phyloP scores from a whole-genome alignment of 2,888 invertebrate species.

The Coelinius sp. region DNA sequence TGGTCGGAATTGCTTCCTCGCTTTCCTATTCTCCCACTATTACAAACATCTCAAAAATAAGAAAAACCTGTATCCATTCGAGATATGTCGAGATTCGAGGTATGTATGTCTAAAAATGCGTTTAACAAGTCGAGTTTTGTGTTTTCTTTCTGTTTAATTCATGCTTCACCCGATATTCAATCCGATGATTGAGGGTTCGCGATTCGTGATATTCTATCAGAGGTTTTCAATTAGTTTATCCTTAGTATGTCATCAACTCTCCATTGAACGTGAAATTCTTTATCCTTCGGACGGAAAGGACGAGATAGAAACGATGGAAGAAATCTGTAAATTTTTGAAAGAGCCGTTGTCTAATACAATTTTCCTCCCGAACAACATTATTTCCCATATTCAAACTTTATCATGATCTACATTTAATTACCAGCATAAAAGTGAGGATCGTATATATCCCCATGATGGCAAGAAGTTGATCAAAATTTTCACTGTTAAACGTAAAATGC shows the following conservation, averaged over 20 bases:
- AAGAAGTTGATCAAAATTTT: slow-evolving; percentile 11
- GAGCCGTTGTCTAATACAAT: neutral
- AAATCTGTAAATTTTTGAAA: neutral
- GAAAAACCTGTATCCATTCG: neutral
- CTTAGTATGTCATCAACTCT: neutral
- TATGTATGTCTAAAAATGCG: too few relatives aligned
- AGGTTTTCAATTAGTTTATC: neutral
- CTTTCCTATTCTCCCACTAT: too few relatives aligned
- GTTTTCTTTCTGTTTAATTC: neutral
- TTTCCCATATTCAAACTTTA: neutral
- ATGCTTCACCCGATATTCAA: too few relatives aligned
- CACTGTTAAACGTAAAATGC: slow-evolving; percentile 1
- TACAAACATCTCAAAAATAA: neutral
- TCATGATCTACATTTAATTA: neutral
- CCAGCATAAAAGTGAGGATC: neutral
- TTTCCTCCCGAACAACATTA: neutral
- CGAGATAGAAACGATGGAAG: neutral
- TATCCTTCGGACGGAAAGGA: neutral
- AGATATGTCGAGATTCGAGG: too few relatives aligned
- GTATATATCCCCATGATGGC: neutral
- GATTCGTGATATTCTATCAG: slow-evolving; percentile 2
- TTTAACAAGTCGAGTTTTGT: neutral
- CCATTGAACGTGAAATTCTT: too few relatives aligned
- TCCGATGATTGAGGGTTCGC: too few relatives aligned
- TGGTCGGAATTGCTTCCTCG: too few relatives aligned